A percentile compares a stretch with the other conserved stretches of the same genome.
Conservation (phyloP, 2,888 invertebrate species). For the Diarsia mendica region DNA sequence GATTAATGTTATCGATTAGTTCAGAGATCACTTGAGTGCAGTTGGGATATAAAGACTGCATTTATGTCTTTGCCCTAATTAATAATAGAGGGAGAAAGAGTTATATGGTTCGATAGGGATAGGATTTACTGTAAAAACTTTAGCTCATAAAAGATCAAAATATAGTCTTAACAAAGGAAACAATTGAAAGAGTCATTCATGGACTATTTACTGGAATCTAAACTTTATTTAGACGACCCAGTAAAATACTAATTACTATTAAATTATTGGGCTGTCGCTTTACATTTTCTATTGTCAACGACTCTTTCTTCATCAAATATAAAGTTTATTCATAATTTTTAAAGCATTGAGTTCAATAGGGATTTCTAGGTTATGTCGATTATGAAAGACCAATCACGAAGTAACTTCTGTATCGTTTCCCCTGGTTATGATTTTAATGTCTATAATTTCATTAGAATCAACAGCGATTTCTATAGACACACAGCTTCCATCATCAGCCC, state of each 20-base stretch:
- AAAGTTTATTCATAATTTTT: not conserved
- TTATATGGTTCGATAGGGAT: not conserved
- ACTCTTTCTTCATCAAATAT: not conserved
- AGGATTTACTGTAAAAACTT: too few relatives aligned
- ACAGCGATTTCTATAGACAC: conserved; percentile 29
- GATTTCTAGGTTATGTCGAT: not conserved
- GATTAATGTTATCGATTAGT: conserved; percentile 28
- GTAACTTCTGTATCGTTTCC: not conserved
- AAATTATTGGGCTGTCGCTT: not conserved
- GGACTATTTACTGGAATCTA: not conserved
- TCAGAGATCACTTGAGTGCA: conserved; percentile 52
- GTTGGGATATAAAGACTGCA: conserved; percentile 21
- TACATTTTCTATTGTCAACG: not conserved
- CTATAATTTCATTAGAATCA: conserved; percentile 30
- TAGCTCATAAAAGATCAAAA: not conserved
- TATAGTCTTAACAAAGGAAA: not conserved
- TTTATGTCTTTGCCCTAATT: not conserved
- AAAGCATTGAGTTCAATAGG: not conserved
- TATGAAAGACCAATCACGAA: not conserved
- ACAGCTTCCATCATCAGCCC: conserved; percentile 44
- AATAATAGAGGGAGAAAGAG: not conserved
- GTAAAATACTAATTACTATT: not conserved
- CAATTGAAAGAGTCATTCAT: not conserved
- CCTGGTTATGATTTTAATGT: conserved; percentile 3
- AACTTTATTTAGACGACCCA: too few relatives aligned